Percentiles rank a stretch among this genome's conserved stretches.
phyloP scores from a whole-genome alignment of 2,888 invertebrate species.

The Stenchaetothrips biformis region DNA sequence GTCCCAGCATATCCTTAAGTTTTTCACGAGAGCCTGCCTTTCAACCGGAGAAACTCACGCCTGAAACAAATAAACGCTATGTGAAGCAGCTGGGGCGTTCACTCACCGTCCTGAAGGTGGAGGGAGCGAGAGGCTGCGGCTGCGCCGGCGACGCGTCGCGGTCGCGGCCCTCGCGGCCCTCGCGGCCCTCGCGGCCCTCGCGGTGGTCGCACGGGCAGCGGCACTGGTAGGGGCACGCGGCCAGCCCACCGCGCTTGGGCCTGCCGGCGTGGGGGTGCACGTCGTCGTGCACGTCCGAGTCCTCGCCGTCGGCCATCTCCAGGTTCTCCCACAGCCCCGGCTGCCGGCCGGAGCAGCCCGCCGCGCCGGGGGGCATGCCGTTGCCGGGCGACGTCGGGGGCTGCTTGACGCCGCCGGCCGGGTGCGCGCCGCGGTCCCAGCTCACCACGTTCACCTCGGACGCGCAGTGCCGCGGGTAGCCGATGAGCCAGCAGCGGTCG shows the following conservation, averaged over 20 bases:
- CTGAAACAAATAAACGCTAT: too few species aligned
- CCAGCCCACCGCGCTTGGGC: neutral
- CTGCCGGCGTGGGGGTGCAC: neutral
- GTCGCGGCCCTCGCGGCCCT: neutral
- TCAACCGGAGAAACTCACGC: too few species aligned
- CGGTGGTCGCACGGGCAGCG: conserved; percentile 21
- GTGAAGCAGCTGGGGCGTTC: too few species aligned
- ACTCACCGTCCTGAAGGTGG: too few species aligned
- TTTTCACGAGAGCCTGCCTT: too few species aligned
- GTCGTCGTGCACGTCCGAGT: conserved; percentile 10
- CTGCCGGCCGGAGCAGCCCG: neutral
- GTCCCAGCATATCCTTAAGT: too few species aligned
- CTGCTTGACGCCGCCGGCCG: neutral
- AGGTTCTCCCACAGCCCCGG: conserved; percentile 3
- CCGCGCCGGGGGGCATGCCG: neutral
- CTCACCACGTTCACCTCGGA: conserved; percentile 15
- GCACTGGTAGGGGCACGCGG: conserved; percentile 18
- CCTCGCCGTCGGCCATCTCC: conserved; percentile 12
- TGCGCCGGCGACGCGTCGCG: neutral
- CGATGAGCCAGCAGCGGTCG: conserved; percentile 21
- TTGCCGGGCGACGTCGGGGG: neutral
- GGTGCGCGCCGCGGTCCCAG: conserved; percentile 1
- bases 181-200: neutral
- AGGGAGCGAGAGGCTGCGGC: neutral
- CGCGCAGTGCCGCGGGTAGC: conserved; percentile 15